Percentiles rank a stretch among this genome's conserved stretches.
These are phyloP conservation scores for Portevinia maculata DNA, from an alignment of 2,888 invertebrate species.

Conservation along the genomic window DNA sequence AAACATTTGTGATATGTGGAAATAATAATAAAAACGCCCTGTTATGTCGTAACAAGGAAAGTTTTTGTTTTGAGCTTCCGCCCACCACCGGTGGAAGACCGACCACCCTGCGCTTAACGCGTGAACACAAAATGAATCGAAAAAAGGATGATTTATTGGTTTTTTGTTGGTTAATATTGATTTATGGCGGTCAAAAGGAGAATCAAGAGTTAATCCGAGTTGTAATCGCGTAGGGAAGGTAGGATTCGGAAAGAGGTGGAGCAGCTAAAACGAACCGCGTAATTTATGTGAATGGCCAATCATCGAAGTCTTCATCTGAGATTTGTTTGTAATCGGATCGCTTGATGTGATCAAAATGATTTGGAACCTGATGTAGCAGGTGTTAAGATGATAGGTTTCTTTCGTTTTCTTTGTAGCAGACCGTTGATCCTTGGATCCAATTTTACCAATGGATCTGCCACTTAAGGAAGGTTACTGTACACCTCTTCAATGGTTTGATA, in stretches of 20 bases:
- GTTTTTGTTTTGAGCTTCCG: slow-evolving; percentile 35
- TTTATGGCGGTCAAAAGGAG: slow-evolving; percentile 60
- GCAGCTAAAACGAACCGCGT: background rate
- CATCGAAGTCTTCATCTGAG: background rate
- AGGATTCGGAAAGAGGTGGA: background rate
- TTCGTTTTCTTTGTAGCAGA: background rate
- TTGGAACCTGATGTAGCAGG: background rate
- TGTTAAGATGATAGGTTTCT: background rate
- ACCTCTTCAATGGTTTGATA: background rate
- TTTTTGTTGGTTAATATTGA: slow-evolving; percentile 70
- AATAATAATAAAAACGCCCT: slow-evolving; percentile 66
- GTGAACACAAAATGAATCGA: slow-evolving; percentile 14
- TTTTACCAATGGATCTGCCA: background rate
- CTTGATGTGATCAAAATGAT: too few relatives aligned
- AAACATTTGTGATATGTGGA: slow-evolving; percentile 58
- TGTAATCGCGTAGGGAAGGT: slow-evolving; percentile 14
- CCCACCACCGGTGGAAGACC: background rate
- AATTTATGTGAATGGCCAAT: background rate
- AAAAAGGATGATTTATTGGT: slow-evolving; percentile 55
- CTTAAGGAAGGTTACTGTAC: background rate
- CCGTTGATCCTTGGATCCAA: slow-evolving; percentile 1
- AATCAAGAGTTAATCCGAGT: slow-evolving; percentile 56
- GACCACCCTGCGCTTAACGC: slow-evolving; percentile 53
- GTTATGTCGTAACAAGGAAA: slow-evolving; percentile 51
- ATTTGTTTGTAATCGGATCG: background rate